Evolutionary conservation across 2,797 vertebrate species (phyloP).

Genomic region (Sciurus carolinensis): DNA sequence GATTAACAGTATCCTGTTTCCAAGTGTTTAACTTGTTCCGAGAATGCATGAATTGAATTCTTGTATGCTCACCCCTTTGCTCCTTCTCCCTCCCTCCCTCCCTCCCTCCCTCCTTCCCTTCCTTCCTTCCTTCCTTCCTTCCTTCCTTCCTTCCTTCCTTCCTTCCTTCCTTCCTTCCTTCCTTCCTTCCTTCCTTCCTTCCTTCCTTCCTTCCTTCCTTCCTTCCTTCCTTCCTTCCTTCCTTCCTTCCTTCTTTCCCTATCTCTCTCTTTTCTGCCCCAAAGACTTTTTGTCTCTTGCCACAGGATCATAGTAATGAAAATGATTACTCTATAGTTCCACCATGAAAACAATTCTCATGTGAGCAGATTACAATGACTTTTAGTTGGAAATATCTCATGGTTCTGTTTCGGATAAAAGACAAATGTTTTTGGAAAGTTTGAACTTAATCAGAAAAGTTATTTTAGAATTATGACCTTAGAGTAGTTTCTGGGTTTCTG

Average conservation of each 20-base stretch:
- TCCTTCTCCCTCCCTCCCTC: accelerated
- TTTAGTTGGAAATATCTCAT: conserved; percentile 79
- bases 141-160: background rate
- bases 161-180: background rate
- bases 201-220: background rate
- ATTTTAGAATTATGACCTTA: conserved; percentile 75
- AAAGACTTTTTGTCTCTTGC: conserved; percentile 1
- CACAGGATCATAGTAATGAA: conserved; percentile 47
- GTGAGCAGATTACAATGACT: conserved; percentile 52
- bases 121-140: no score
- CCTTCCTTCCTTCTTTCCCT: background rate
- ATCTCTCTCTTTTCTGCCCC: background rate
- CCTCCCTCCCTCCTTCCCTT: background rate
- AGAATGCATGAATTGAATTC: background rate
- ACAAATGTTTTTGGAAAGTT: conserved; percentile 84
- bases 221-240: background rate
- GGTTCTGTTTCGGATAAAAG: conserved; percentile 72
- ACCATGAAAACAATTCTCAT: conserved; percentile 72
- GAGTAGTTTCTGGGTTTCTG: conserved; percentile 56
- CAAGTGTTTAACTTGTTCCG: conserved; percentile 39
- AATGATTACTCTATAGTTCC: conserved; percentile 65
- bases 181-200: background rate
- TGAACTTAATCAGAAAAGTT: conserved; percentile 81
- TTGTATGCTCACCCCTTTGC: background rate
- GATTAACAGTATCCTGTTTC: background rate